A percentile compares a stretch with the other conserved stretches of the same genome.
Conservation (phyloP, 2,888 invertebrate species). For the Drosophila leonis region DNA sequence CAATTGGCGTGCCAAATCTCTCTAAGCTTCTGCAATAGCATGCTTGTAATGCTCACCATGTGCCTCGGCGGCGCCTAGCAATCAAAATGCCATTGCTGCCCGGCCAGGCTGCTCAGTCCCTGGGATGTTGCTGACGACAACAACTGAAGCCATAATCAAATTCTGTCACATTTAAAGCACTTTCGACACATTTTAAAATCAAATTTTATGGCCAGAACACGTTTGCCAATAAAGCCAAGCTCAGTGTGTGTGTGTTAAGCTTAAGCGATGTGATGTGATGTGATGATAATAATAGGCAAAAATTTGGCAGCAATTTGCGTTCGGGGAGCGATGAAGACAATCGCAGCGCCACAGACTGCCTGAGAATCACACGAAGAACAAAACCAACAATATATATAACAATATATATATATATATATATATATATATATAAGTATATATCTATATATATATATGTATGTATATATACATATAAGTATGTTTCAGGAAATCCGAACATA, state of each 20-base stretch:
- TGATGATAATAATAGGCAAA: slow-evolving; percentile 63
- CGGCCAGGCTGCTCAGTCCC: slow-evolving; percentile 11
- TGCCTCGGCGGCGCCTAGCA: slow-evolving; percentile 61
- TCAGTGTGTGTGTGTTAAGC: slow-evolving; percentile 8
- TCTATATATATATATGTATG: not conserved
- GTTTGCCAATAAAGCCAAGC: slow-evolving; percentile 54
- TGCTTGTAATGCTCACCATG: slow-evolving; percentile 49
- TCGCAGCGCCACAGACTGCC: slow-evolving; percentile 24
- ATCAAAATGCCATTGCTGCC: slow-evolving; percentile 58
- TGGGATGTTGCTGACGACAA: slow-evolving; percentile 26
- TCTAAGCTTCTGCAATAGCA: slow-evolving; percentile 39
- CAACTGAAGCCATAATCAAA: slow-evolving; percentile 59
- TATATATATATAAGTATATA: not conserved
- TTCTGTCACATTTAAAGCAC: slow-evolving; percentile 74
- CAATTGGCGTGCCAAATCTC: slow-evolving; percentile 58
- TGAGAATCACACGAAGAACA: slow-evolving; percentile 5
- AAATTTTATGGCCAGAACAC: slow-evolving; percentile 67
- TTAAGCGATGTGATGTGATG: slow-evolving; percentile 10
- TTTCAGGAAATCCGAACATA: slow-evolving; percentile 29
- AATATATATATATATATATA: slow-evolving; percentile 1
- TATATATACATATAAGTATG: not conserved
- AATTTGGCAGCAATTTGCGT: slow-evolving; percentile 69
- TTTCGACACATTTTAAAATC: slow-evolving; percentile 78
- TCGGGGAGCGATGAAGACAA: slow-evolving; percentile 69
- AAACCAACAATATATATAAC: slow-evolving; percentile 6